Evolutionary conservation across 2,888 invertebrate genomes (phyloP).

Genomic region (Lithodes maja): DNA sequence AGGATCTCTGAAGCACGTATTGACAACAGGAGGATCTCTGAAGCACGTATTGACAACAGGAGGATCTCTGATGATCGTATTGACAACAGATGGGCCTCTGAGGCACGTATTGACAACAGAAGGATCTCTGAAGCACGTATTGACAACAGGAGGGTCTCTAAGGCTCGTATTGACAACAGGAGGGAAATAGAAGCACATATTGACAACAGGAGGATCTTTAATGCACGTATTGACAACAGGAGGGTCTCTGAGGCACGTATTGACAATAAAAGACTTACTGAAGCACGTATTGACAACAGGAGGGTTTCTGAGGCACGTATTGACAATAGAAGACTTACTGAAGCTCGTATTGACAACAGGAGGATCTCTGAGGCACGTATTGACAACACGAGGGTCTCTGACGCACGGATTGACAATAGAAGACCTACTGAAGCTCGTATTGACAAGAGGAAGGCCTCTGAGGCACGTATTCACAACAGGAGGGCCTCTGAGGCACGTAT

Average conservation of each 20-base stretch:
- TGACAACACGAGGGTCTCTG: background rate
- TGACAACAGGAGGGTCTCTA: conserved; percentile 1
- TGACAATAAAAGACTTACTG: background rate
- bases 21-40: background rate
- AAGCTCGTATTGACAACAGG: background rate
- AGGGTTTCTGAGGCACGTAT: background rate
- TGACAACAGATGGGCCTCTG: background rate
- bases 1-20: background rate
- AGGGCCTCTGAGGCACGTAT: too few relatives aligned
- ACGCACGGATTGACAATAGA: conserved; percentile 3
- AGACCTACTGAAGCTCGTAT: background rate
- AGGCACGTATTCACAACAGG: too few relatives aligned
- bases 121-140: conserved; percentile 12
- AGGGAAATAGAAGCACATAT: background rate
- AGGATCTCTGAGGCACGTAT: background rate
- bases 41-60: conserved; percentile 9
- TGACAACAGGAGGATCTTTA: background rate
- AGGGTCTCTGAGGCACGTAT: background rate
- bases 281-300: background rate
- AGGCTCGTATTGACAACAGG: conserved; percentile 7
- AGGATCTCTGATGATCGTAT: background rate
- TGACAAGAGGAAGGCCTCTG: too few relatives aligned
- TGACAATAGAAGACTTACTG: background rate
- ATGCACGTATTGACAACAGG: conserved; percentile 22
- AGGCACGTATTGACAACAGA: background rate